phyloP scores from a whole-genome alignment of 2,888 invertebrate species.

The Rhamnusium bicolor region DNA sequence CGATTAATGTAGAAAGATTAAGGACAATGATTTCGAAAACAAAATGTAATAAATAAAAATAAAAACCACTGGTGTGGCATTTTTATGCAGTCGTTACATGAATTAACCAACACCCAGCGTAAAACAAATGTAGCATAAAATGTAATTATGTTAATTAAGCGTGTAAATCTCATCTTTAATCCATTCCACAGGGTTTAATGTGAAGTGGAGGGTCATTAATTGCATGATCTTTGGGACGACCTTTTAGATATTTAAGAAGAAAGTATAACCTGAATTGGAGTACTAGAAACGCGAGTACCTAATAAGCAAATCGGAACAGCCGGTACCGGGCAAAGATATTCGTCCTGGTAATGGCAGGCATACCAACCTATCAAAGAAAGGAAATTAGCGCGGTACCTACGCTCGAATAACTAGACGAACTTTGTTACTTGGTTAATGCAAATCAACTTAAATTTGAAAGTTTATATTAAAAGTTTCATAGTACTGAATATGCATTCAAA shows the following conservation, averaged over 20 bases:
- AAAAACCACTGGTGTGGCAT: background rate
- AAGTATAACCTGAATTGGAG: conserved; percentile 30
- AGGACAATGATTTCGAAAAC: background rate
- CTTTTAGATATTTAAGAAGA: conserved; percentile 41
- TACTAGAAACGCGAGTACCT: conserved; percentile 26
- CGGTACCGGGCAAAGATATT: conserved; percentile 18
- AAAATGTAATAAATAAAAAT: background rate
- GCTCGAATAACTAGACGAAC: background rate
- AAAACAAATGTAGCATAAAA: conserved; percentile 46
- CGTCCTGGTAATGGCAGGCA: conserved; percentile 14
- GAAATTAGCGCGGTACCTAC: conserved; percentile 20
- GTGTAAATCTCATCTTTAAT: conserved; percentile 45
- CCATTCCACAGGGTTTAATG: conserved; percentile 45
- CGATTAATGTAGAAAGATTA: background rate
- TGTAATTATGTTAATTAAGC: conserved; percentile 47
- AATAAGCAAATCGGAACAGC: conserved; percentile 33
- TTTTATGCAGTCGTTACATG: background rate
- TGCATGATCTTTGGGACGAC: conserved; percentile 42
- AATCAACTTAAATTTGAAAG: background rate
- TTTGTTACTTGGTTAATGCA: background rate
- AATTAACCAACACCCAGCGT: conserved; percentile 30
- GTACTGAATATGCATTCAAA: too few species aligned
- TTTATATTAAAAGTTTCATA: too few species aligned
- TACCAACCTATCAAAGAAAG: conserved; percentile 1
- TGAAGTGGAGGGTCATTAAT: conserved; percentile 45